phyloP scores from a whole-genome alignment of 2,888 invertebrate species.

The Resseliella maxima region DNA sequence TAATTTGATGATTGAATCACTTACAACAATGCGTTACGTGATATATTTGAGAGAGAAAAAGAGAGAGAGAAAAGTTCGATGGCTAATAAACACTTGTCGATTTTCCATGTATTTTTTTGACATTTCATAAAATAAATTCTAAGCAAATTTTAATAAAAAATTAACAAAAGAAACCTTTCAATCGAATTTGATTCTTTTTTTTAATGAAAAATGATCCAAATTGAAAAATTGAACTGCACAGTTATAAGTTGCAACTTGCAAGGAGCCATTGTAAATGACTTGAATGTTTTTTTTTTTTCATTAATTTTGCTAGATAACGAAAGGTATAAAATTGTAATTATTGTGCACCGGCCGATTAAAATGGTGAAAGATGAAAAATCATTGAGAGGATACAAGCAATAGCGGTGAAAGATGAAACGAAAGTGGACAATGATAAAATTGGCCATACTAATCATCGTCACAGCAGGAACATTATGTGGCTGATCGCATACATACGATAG shows the following conservation, averaged over 20 bases:
- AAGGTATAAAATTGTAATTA: conserved; percentile 1
- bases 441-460: conserved; percentile 53
- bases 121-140: too few species aligned
- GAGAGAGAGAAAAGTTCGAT: too few species aligned
- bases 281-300: neutral
- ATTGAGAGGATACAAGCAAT: neutral
- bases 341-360: conserved; percentile 21
- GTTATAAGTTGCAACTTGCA: neutral
- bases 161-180: conserved; percentile 1
- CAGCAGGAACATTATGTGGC: conserved; percentile 31
- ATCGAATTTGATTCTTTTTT: neutral
- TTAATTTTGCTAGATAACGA: neutral
- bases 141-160: too few species aligned
- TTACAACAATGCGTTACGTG: too few species aligned
- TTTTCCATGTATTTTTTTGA: too few species aligned
- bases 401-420: conserved; percentile 33
- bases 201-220: conserved; percentile 7
- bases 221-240: conserved; percentile 36
- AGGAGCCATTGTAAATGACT: neutral
- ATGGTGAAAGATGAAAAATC: conserved; percentile 38
- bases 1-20: too few species aligned
- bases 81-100: too few species aligned
- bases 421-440: conserved; percentile 49
- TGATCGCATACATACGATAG: neutral
- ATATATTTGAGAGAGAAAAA: too few species aligned